These are phyloP conservation scores for Temnothorax ravouxi DNA, from an alignment of 2,888 invertebrate genomes.

Conservation along the genomic window DNA sequence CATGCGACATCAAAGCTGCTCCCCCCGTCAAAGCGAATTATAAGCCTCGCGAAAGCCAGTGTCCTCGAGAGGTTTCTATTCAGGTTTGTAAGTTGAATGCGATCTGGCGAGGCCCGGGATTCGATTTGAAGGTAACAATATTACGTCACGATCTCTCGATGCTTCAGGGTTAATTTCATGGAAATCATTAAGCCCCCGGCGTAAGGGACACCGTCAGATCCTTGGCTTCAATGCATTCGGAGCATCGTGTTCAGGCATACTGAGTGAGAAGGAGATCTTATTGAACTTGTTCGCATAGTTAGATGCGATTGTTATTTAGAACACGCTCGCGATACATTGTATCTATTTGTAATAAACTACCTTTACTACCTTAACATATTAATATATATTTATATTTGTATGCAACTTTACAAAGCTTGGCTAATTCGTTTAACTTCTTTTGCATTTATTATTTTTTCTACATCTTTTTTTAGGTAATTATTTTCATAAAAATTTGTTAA, in stretches of 20 bases:
- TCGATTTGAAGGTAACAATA: slow-evolving; percentile 37
- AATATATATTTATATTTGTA: background rate
- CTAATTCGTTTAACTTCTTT: background rate
- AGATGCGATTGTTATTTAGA: background rate
- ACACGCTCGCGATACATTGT: background rate
- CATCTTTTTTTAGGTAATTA: background rate
- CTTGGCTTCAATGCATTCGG: background rate
- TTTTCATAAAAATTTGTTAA: background rate
- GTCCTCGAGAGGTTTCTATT: slow-evolving; percentile 40
- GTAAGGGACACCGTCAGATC: background rate
- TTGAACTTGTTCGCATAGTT: background rate
- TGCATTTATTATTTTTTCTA: background rate
- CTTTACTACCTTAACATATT: background rate
- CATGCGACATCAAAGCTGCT: slow-evolving; percentile 73
- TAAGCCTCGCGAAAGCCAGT: slow-evolving; percentile 12
- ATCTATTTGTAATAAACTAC: background rate
- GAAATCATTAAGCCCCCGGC: slow-evolving; percentile 22
- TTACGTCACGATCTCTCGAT: slow-evolving; percentile 41
- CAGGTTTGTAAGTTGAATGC: slow-evolving; percentile 26
- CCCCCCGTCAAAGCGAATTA: slow-evolving; percentile 43
- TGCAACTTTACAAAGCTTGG: background rate
- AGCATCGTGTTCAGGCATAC: background rate
- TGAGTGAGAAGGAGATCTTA: background rate
- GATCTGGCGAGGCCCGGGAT: slow-evolving; percentile 5
- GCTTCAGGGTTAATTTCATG: slow-evolving; percentile 32